Base-by-base conservation (phyloP, 2,113 vertebrate genomes). In the Toxotes chatareus region DNA sequence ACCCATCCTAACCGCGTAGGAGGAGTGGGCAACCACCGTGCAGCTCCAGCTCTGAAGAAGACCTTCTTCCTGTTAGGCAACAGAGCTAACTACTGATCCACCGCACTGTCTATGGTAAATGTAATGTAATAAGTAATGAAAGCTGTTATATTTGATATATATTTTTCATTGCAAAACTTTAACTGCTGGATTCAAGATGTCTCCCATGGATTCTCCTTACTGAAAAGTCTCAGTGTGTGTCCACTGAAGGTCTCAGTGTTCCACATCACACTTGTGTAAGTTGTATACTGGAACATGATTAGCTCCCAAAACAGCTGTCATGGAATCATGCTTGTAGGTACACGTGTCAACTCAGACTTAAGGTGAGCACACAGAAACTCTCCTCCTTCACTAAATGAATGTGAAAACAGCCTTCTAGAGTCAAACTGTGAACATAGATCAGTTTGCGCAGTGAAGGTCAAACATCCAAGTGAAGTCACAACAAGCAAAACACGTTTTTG, bases 1-100 rank as follows among this genome's bases (percentile, higher is more conserved):
- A 79, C 80, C 68, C 46, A 23, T 57, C 49, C 27, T 56, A 47
- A 61, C 32, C 65, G 3, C 73, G 61, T 6, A 38, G 23, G 59
- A 46, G 64, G 53, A 77, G 21, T 27, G 23, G 8, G 47, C 44
- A 44, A 44, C 14, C 27, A n/a, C 12, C 49, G 19, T 76, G 47
- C 34, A 36, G 70, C 36, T 3, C 5, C 13, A n/a, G 16, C 46
- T 49, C 13, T 3, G 19, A 21, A 56, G n/a, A n/a, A 9, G 32
- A 21, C 23, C 12, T 55, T 42, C 7, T 16, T 40, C 0, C 16
- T 59, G 49, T 17, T 2, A 55, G 14, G n/a, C 7, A 19, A 27
- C 16, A 47, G 3, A 4, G 12, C 12, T 55, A 4, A 2, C 19
- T 8, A 17, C 9, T 42, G 16, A 67, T 11, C 16, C 9, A 5